These are phyloP conservation scores for Coranthus polyacanthus DNA, from an alignment of 2,797 vertebrate species.

Conservation along the genomic window DNA sequence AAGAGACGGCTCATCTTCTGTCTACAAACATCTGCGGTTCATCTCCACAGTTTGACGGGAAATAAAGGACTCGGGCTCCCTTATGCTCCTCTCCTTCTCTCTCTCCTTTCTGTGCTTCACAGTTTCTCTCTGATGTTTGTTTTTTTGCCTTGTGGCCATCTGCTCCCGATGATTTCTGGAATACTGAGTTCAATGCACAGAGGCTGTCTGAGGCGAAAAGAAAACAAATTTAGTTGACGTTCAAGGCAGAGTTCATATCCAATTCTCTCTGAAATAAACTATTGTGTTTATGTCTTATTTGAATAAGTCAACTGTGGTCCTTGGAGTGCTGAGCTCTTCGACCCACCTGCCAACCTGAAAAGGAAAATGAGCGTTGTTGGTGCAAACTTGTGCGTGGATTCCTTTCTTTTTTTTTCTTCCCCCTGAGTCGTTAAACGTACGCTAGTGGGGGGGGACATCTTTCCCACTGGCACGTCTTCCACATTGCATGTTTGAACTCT, in stretches of 20 bases:
- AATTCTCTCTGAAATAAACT: constrained; percentile 2
- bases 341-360: background rate
- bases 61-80: constrained; percentile 87
- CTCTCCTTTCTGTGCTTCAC: constrained; percentile 74
- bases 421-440: background rate
- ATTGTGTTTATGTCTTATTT: background rate
- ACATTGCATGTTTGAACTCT: constrained; percentile 60
- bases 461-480: constrained; percentile 43
- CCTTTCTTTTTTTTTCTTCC: background rate
- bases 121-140: constrained; percentile 83
- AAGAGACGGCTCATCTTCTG: constrained; percentile 84
- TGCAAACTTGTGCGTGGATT: background rate
- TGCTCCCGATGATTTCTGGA: constrained; percentile 89
- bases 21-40: constrained; percentile 92
- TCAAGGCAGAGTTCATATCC: constrained; percentile 10
- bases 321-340: background rate
- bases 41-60: constrained; percentile 90
- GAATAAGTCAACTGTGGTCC: background rate
- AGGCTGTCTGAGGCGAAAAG: constrained; percentile 35
- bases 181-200: constrained; percentile 64
- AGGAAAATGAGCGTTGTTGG: background rate
- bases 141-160: constrained; percentile 88
- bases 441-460: background rate
- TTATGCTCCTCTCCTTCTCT: constrained; percentile 67
- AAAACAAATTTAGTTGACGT: constrained; percentile 35